phyloP scores from a whole-genome alignment of 2,113 vertebrate genomes.

The Gavialis gangeticus region DNA sequence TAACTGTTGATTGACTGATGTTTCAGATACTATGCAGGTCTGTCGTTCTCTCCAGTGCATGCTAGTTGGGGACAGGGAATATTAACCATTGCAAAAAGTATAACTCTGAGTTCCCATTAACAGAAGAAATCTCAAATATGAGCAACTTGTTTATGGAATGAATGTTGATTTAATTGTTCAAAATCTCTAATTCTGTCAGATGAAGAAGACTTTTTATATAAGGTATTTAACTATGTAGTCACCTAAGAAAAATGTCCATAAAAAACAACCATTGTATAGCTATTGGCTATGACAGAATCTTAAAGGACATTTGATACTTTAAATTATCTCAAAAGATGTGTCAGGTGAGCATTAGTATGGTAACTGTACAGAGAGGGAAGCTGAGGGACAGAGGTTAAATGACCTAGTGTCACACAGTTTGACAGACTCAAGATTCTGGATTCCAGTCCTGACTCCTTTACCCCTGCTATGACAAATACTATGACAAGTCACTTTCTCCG shows the following conservation, averaged over 20 bases:
- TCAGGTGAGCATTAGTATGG: neutral
- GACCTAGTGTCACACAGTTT: neutral
- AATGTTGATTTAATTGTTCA: neutral
- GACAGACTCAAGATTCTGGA: neutral
- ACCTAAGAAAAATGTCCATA: neutral
- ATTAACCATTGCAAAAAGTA: neutral
- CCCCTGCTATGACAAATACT: neutral
- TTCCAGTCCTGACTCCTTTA: neutral
- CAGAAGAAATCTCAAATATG: neutral
- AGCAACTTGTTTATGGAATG: neutral
- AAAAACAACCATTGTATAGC: neutral
- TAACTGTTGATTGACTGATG: neutral
- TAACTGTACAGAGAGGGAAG: neutral
- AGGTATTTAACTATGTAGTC: neutral
- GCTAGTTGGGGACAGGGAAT: neutral
- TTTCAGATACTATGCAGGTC: neutral
- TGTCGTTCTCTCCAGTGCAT: neutral
- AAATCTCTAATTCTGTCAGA: neutral
- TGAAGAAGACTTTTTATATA: neutral
- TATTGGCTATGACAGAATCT: neutral
- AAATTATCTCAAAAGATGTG: neutral
- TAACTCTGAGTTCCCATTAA: neutral
- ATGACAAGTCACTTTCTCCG: neutral
- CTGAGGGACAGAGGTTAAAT: neutral
- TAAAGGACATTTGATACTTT: neutral